Evolutionary conservation across 92 coral and sea anemone genomes (phyloP).

Genomic region (Porites rus): DNA sequence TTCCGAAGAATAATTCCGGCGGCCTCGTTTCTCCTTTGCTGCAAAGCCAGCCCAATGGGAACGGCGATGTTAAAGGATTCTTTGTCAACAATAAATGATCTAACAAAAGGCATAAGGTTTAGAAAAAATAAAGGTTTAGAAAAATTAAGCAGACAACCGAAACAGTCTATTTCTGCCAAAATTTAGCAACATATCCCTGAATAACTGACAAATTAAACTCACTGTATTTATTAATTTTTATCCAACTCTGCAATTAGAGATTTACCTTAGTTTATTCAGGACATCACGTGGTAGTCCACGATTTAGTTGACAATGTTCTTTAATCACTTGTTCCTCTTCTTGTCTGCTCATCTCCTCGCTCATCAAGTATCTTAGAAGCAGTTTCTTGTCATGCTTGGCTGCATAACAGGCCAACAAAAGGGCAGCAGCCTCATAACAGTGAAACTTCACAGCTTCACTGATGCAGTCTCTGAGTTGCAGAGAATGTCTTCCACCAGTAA

Average conservation of each 20-base stretch:
- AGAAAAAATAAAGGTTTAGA: neutral
- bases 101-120: neutral
- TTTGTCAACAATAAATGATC: conserved; percentile 66
- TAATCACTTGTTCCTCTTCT: conserved; percentile 50
- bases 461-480: conserved; percentile 72
- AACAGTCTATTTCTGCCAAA: neutral
- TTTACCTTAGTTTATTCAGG: conserved; percentile 22
- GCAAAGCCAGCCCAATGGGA: conserved; percentile 79
- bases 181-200: too few species aligned
- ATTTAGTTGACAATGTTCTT: conserved; percentile 54
- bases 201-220: too few species aligned
- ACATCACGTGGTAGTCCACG: neutral
- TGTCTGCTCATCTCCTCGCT: conserved; percentile 46
- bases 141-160: neutral
- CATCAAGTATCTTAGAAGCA: conserved; percentile 75
- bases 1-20: conserved; percentile 73
- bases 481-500: conserved; percentile 74
- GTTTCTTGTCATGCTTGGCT: conserved; percentile 63
- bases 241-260: neutral
- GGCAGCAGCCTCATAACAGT: conserved; percentile 74
- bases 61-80: conserved; percentile 76
- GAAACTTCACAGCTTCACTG: conserved; percentile 62
- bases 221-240: neutral
- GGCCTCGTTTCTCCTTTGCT: conserved; percentile 64
- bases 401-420: conserved; percentile 89